Conservation (phyloP, 2,888 invertebrate genomes). For the Torymus aiolomorphi region DNA sequence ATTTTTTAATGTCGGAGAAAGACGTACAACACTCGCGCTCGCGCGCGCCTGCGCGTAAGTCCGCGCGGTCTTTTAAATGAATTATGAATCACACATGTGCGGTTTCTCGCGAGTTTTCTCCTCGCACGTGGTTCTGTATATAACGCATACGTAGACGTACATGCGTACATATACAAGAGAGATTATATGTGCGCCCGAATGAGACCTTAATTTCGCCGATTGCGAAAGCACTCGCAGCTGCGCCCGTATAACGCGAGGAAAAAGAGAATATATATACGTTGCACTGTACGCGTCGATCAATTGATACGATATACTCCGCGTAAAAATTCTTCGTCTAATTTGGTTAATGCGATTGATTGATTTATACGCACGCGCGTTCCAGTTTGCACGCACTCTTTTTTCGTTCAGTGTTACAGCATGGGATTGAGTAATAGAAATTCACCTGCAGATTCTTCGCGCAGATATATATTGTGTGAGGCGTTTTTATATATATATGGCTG, state of each 20-base stretch:
- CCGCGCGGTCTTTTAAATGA: conserved; percentile 25
- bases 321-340: neutral
- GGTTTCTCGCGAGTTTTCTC: conserved; percentile 15
- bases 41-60: conserved; percentile 4
- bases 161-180: neutral
- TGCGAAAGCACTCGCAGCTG: conserved; percentile 36
- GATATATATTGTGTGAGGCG: too few relatives aligned
- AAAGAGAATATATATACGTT: too few relatives aligned
- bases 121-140: conserved; percentile 23
- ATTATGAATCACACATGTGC: conserved; percentile 52
- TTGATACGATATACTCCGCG: neutral
- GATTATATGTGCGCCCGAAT: neutral
- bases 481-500: too few relatives aligned
- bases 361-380: neutral
- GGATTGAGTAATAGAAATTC: too few relatives aligned
- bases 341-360: neutral
- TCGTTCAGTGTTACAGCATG: too few relatives aligned
- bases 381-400: neutral
- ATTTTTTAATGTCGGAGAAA: too few relatives aligned
- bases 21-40: too few relatives aligned
- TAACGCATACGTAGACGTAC: neutral
- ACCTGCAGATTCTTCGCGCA: too few relatives aligned
- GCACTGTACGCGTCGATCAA: too few relatives aligned
- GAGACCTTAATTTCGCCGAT: conserved; percentile 40
- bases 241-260: neutral